Percentiles rank a stretch among this genome's conserved stretches.
phyloP scores from a whole-genome alignment of 2,888 invertebrate species.

The Hirtodrosophila alboralis region DNA sequence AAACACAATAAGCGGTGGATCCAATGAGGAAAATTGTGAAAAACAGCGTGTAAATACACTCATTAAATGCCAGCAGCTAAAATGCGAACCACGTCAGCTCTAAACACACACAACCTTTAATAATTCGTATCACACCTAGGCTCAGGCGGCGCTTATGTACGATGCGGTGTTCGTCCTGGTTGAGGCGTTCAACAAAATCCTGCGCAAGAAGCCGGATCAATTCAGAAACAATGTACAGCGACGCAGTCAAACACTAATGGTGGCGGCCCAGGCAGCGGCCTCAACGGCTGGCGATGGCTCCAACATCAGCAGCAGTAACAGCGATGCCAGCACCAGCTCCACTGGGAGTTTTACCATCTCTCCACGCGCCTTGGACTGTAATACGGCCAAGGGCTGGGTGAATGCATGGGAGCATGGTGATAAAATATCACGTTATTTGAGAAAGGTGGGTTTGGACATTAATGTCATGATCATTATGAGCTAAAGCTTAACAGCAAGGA shows the following conservation, averaged over 20 bases:
- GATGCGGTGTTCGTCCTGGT: constrained; percentile 96
- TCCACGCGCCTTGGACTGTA: constrained; percentile 90
- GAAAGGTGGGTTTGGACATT: constrained; percentile 85
- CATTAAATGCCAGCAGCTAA: constrained; percentile 66
- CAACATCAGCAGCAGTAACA: constrained; percentile 51
- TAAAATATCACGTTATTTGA: constrained; percentile 92
- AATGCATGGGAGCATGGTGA: constrained; percentile 96
- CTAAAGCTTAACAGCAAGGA: constrained; percentile 13
- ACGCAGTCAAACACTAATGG: constrained; percentile 86
- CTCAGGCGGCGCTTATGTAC: constrained; percentile 97
- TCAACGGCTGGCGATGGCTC: constrained; percentile 77
- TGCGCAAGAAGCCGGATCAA: constrained; percentile 93
- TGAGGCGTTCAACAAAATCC: constrained; percentile 94
- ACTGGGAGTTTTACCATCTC: constrained; percentile 51
- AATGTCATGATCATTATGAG: constrained; percentile 50
- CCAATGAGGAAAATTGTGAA: constrained; percentile 71
- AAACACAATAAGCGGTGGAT: constrained; percentile 9
- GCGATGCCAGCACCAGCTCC: constrained; percentile 25
- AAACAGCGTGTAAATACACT: constrained; percentile 73
- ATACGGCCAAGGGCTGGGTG: constrained; percentile 92
- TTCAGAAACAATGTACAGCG: constrained; percentile 90
- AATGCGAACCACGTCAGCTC: constrained; percentile 15
- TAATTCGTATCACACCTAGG: constrained; percentile 85
- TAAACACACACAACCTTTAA: neutral
- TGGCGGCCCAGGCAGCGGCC: constrained; percentile 70